Evolutionary conservation across 2,113 vertebrate genomes (phyloP), one percentile per base, ranked within the genome.

Genomic region (Oxyura jamaicensis): DNA sequence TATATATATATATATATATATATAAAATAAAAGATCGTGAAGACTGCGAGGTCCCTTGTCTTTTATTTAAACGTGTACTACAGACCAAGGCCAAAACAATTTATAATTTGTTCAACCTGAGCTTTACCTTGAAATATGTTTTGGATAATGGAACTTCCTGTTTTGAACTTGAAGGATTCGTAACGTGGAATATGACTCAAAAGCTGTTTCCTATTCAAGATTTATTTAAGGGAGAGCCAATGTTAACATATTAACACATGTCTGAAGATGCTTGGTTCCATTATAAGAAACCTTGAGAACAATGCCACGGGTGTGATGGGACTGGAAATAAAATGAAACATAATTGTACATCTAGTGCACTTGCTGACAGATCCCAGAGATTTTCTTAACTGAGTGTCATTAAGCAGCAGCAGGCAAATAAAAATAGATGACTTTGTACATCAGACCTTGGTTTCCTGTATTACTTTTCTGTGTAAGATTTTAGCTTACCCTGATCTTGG

Each of bases 331-430:
- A 88, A 93, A 82, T 52, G 20, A 53, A 41, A 55, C n/a, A 11
- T 74, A 75, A 91, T 48, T 83, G 19, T 44, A n/a, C 6, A 4
- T 53, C 90, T 85, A 85, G 31, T 77, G 69, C 17, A 23, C 21
- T 39, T 53, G 52, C 82, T 87, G 56, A 78, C 36, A 85, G 77
- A 17, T 88, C 80, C 41, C 23, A 41, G 59, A 75, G 59, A 71
- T 68, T 60, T 95, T 95, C 72, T 88, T 85, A 95, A 93, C 95
- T 87, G 94, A 96, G 84, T 83, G 75, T 67, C 87, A 88, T 96
- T 93, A 72, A 96, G 82, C 91, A 93, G 88, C 90, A 94, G 76
- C 65, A 95, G 82, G 73, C 29, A 28, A 84, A 59, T 63, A 91
- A 77, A 41, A 48, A 83, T 86, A 95, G 88, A 95, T 88, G 8